Percentiles rank a stretch among this genome's conserved stretches.
phyloP scores from a whole-genome alignment of 2,888 invertebrate species.

The Spilosoma lubricipeda region DNA sequence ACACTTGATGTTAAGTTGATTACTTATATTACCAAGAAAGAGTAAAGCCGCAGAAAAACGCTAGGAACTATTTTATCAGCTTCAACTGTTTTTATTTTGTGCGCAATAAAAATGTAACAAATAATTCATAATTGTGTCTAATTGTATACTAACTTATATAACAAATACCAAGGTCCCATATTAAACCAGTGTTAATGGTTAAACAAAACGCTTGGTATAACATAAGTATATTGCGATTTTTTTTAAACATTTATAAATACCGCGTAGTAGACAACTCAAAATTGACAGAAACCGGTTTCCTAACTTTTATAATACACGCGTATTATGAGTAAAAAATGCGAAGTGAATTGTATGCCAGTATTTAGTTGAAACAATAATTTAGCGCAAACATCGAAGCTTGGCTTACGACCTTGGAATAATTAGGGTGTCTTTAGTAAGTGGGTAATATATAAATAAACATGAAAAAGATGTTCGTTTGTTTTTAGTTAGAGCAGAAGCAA shows the following conservation, averaged over 20 bases:
- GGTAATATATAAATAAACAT: background rate
- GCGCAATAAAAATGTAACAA: conserved; percentile 15
- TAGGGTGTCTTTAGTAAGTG: background rate
- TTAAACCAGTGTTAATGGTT: background rate
- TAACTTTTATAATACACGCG: background rate
- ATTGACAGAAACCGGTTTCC: background rate
- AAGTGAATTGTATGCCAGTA: background rate
- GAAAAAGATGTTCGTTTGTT: background rate
- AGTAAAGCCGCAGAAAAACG: background rate
- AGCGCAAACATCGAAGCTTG: background rate
- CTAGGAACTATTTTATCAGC: background rate
- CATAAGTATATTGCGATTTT: background rate
- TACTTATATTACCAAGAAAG: background rate
- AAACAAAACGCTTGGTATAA: conserved; percentile 1
- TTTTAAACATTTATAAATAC: background rate
- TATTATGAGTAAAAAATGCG: background rate
- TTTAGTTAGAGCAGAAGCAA: background rate
- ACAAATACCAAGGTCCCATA: background rate
- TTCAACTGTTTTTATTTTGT: background rate
- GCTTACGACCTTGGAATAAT: conserved; percentile 1
- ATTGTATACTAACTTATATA: background rate
- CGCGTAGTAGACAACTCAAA: background rate
- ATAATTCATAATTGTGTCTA: conserved; percentile 11
- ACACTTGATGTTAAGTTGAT: no score
- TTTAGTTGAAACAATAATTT: background rate